Conservation (phyloP, 2,888 invertebrate genomes). For the Drosophila infuscata region DNA sequence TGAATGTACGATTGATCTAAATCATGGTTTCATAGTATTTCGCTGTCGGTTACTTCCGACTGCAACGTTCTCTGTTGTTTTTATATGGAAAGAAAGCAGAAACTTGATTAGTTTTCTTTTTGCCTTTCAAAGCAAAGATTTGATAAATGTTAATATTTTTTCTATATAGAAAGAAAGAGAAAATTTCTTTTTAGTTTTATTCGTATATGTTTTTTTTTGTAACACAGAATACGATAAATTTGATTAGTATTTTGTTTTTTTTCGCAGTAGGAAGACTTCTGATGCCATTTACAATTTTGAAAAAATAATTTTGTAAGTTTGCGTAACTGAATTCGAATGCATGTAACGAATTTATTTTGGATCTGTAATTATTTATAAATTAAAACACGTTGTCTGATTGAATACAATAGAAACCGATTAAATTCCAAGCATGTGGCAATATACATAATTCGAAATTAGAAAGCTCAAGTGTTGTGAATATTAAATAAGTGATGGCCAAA, state of each 20-base stretch:
- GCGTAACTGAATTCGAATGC: conserved; percentile 32
- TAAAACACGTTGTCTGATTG: conserved; percentile 22
- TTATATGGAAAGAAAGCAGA: not conserved
- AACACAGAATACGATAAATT: not conserved
- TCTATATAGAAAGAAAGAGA: not conserved
- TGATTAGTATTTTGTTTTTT: not conserved
- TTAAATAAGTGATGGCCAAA: conserved; percentile 15
- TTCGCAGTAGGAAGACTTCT: not conserved
- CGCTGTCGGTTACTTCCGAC: no score
- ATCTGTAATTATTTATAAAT: conserved; percentile 49
- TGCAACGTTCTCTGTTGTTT: not conserved
- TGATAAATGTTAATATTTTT: not conserved
- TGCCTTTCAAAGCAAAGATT: not conserved
- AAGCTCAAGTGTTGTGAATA: conserved; percentile 46
- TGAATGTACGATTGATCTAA: no score
- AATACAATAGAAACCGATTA: conserved; percentile 8
- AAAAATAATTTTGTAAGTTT: conserved; percentile 23
- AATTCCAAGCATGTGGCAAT: conserved; percentile 47
- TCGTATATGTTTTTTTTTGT: not conserved
- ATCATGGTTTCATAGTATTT: no score
- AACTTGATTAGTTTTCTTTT: not conserved
- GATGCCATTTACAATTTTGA: conserved; percentile 32
- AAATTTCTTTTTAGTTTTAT: not conserved
- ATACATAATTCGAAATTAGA: conserved; percentile 53
- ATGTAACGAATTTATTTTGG: conserved; percentile 42